Evolutionary conservation across 1,140 invertebrate species (phyloP).

Genomic region (Dysdera silvatica): DNA sequence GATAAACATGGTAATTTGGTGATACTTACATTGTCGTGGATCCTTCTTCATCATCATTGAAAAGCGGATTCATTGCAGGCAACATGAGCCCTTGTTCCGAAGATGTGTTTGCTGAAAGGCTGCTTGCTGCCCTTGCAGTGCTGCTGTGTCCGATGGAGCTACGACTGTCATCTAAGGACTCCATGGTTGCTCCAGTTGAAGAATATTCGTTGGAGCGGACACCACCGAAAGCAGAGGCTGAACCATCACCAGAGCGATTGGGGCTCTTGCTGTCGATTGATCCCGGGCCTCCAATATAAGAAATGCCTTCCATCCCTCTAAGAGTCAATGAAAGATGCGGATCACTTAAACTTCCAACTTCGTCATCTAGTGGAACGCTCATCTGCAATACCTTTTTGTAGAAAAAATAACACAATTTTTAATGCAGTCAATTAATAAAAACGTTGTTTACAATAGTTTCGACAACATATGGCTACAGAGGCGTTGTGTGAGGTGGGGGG

Average conservation of each 20-base stretch:
- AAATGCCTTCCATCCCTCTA: slow-evolving; percentile 15
- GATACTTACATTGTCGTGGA: slow-evolving; percentile 8
- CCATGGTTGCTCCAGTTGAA: slow-evolving; percentile 14
- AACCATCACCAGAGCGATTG: not conserved
- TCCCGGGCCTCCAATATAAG: slow-evolving; percentile 16
- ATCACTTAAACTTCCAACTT: slow-evolving; percentile 12
- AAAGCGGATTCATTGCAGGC: slow-evolving; percentile 21
- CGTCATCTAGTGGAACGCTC: slow-evolving; percentile 54
- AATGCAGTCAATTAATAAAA: too few species aligned
- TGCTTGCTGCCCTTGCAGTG: slow-evolving; percentile 1
- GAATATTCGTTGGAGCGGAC: slow-evolving; percentile 3
- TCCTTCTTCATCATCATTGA: slow-evolving; percentile 15
- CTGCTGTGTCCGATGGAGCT: slow-evolving; percentile 19
- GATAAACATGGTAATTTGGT: not conserved
- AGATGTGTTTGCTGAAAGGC: not conserved
- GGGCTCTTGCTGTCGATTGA: too few species aligned
- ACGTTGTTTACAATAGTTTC: too few species aligned
- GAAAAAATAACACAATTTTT: too few species aligned
- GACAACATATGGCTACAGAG: too few species aligned
- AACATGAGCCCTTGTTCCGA: slow-evolving; percentile 8
- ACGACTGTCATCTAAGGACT: slow-evolving; percentile 11
- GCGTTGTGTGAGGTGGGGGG: too few species aligned
- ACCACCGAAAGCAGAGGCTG: slow-evolving; percentile 14
- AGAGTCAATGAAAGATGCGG: slow-evolving; percentile 18
- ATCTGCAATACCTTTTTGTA: slow-evolving; percentile 78